These are phyloP conservation scores for Timema cristinae DNA, from an alignment of 2,888 invertebrate genomes.

Conservation along the genomic window DNA sequence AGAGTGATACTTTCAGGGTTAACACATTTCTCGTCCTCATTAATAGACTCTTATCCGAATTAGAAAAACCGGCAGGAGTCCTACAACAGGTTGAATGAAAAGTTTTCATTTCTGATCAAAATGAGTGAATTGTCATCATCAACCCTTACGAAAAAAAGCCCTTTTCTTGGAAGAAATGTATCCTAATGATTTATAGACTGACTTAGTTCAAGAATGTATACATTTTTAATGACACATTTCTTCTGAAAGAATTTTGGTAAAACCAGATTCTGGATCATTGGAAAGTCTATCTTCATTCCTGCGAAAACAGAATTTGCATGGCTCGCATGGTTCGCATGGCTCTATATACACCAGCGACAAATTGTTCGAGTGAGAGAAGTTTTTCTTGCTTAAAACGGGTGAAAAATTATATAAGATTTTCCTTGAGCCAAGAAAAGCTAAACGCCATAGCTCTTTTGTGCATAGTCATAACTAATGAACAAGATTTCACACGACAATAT, in stretches of 20 bases:
- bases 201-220: neutral
- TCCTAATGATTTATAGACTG: too few relatives aligned
- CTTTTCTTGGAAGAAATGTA: constrained; percentile 2
- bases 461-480: constrained; percentile 1
- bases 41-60: too few relatives aligned
- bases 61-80: neutral
- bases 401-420: neutral
- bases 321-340: too few relatives aligned
- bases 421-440: constrained; percentile 1
- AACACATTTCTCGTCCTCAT: too few relatives aligned
- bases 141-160: neutral
- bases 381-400: too few relatives aligned
- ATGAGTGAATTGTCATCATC: neutral
- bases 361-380: neutral
- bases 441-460: too few relatives aligned
- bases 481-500: neutral
- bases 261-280: too few relatives aligned
- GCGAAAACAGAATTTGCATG: neutral
- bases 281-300: neutral
- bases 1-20: too few relatives aligned
- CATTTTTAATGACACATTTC: neutral
- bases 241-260: neutral
- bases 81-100: neutral
- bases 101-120: constrained; percentile 1
- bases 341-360: constrained; percentile 2